These are phyloP conservation scores for Archips xylosteana DNA, from an alignment of 2,888 invertebrate species.

Conservation along the genomic window DNA sequence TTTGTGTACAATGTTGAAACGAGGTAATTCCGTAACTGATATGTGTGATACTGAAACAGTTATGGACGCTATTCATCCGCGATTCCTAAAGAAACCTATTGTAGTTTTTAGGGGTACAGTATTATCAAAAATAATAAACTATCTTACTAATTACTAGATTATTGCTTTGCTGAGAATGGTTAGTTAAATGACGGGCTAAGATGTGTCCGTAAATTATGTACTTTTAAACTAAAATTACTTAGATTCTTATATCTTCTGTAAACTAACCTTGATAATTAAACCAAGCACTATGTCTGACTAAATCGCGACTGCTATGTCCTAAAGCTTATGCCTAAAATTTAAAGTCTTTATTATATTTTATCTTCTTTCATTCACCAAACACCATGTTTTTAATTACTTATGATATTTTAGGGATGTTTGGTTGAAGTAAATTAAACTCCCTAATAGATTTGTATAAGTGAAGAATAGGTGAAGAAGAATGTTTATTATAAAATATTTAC, in stretches of 20 bases:
- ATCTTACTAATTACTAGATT: slow-evolving; percentile 1
- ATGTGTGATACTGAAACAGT: slow-evolving; percentile 17
- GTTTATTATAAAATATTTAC: too few relatives aligned
- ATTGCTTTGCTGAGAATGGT: neutral
- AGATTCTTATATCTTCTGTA: neutral
- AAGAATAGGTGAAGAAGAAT: too few relatives aligned
- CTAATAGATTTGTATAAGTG: too few relatives aligned
- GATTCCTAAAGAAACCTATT: slow-evolving; percentile 64
- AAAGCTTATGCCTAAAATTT: too few relatives aligned
- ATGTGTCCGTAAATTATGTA: neutral
- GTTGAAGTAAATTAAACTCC: too few relatives aligned
- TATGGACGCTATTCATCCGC: slow-evolving; percentile 70
- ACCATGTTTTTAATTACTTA: too few relatives aligned
- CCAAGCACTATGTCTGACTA: too few relatives aligned
- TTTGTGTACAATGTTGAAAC: slow-evolving; percentile 29
- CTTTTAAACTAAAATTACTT: neutral
- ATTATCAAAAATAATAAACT: slow-evolving; percentile 41
- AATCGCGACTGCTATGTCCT: neutral
- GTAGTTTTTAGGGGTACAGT: slow-evolving; percentile 67
- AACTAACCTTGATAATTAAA: too few relatives aligned
- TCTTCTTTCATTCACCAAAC: too few relatives aligned
- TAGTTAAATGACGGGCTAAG: neutral
- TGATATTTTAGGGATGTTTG: too few relatives aligned
- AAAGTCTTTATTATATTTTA: too few relatives aligned
- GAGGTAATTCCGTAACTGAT: slow-evolving; percentile 34